Evolutionary conservation across 2,888 invertebrate genomes (phyloP).

Genomic region (Scelioninae gen. 2): DNA sequence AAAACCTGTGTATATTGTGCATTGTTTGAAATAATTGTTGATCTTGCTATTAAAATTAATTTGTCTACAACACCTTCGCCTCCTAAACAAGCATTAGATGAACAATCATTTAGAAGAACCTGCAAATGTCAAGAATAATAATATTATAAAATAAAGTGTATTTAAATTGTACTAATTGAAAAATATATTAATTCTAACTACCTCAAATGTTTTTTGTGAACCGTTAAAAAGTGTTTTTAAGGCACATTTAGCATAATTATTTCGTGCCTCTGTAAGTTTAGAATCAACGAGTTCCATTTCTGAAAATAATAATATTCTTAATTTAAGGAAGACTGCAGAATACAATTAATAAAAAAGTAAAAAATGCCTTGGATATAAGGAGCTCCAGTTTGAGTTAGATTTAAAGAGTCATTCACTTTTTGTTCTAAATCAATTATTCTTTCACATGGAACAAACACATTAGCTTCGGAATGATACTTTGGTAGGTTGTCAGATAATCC

Average conservation of each 20-base stretch:
- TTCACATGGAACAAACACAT: slow-evolving; percentile 72
- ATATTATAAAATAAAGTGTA: too few relatives aligned
- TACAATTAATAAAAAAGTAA: neutral
- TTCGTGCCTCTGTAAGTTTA: slow-evolving; percentile 69
- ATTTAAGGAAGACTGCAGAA: neutral
- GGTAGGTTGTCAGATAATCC: slow-evolving; percentile 71
- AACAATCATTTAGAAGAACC: slow-evolving; percentile 71
- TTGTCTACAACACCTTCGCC: slow-evolving; percentile 73
- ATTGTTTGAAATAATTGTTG: slow-evolving; percentile 73
- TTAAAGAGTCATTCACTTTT: slow-evolving; percentile 68
- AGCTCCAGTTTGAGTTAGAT: slow-evolving; percentile 67
- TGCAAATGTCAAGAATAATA: slow-evolving; percentile 16
- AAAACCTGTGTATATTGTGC: slow-evolving; percentile 73
- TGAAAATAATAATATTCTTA: slow-evolving; percentile 43
- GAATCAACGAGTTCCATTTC: slow-evolving; percentile 72
- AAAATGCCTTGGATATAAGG: slow-evolving; percentile 70
- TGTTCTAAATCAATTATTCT: slow-evolving; percentile 68
- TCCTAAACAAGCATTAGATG: slow-evolving; percentile 70
- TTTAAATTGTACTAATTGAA: too few relatives aligned
- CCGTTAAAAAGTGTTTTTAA: slow-evolving; percentile 73
- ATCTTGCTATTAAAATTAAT: slow-evolving; percentile 72
- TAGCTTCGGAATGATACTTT: slow-evolving; percentile 71
- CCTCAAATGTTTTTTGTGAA: slow-evolving; percentile 74
- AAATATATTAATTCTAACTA: too few relatives aligned
- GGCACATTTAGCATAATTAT: slow-evolving; percentile 72